Conservation (phyloP, 30 jellyfish, hydroid and myxozoan species). For the Turritopsis dohrnii region DNA sequence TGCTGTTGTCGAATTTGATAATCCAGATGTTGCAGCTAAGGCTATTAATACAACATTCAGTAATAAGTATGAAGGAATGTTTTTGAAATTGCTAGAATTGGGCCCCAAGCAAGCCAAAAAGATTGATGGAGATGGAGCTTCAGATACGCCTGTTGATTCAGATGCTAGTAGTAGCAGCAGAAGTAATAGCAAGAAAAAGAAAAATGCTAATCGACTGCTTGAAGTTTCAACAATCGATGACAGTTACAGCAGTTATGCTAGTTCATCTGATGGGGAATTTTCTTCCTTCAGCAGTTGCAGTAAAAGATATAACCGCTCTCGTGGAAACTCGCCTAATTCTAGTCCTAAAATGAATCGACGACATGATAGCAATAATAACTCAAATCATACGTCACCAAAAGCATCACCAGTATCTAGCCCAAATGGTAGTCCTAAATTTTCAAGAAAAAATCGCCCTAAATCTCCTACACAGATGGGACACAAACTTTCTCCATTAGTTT, state of each 20-base stretch:
- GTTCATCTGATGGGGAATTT: slow-evolving; percentile 84
- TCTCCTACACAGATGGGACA: slow-evolving; percentile 20
- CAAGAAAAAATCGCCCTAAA: slow-evolving; percentile 23
- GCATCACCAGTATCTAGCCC: slow-evolving; percentile 28
- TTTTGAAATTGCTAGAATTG: slow-evolving; percentile 49
- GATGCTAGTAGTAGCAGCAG: slow-evolving; percentile 53
- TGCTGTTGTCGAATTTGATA: slow-evolving; percentile 92
- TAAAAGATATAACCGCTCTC: slow-evolving; percentile 57
- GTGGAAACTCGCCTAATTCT: slow-evolving; percentile 46
- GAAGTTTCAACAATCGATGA: slow-evolving; percentile 31
- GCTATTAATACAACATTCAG: slow-evolving; percentile 44
- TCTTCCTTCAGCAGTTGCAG: slow-evolving; percentile 74
- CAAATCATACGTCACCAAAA: slow-evolving; percentile 36
- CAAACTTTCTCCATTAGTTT: slow-evolving; percentile 80
- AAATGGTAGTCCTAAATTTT: slow-evolving; percentile 40
- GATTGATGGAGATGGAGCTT: slow-evolving; percentile 41
- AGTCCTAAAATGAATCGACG: slow-evolving; percentile 69
- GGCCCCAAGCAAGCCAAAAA: slow-evolving; percentile 80
- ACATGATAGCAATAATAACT: slow-evolving; percentile 28
- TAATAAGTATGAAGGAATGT: slow-evolving; percentile 44
- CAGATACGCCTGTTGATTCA: slow-evolving; percentile 73
- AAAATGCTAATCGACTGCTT: slow-evolving; percentile 30
- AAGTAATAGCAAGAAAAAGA: slow-evolving; percentile 42
- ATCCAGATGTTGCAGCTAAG: slow-evolving; percentile 72
- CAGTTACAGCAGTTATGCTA: slow-evolving; percentile 59